Conservation (phyloP, 2,113 vertebrate species). For the Channa maculata region DNA sequence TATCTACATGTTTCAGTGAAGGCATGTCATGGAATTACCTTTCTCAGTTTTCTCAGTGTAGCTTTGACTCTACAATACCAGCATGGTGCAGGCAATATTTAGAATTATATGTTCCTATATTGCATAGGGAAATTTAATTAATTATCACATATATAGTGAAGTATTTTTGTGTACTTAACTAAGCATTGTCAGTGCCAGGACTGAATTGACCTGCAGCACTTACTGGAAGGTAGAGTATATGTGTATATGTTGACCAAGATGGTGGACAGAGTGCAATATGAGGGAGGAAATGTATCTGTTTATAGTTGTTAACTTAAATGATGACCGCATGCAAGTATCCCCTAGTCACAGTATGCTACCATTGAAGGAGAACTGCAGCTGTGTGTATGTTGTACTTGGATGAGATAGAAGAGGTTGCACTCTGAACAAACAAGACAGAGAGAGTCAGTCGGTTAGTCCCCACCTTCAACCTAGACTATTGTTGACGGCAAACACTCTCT, state of each 20-base stretch:
- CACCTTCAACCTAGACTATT: slow-evolving; percentile 35
- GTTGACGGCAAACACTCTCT: slow-evolving; percentile 44
- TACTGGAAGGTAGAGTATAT: neutral
- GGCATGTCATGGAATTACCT: neutral
- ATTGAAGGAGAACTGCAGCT: too few relatives aligned
- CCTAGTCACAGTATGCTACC: too few relatives aligned
- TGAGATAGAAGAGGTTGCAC: too few relatives aligned
- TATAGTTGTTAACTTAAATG: neutral
- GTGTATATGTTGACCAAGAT: neutral
- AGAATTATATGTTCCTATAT: too few relatives aligned
- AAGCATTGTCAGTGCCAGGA: neutral
- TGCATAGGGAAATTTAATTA: too few relatives aligned
- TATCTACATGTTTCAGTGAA: slow-evolving; percentile 4
- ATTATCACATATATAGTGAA: too few relatives aligned
- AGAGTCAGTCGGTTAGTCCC: slow-evolving; percentile 21
- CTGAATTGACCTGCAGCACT: neutral
- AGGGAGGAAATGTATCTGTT: neutral
- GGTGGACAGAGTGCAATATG: neutral
- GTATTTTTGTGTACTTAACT: too few relatives aligned
- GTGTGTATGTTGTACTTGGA: too few relatives aligned
- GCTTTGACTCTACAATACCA: too few relatives aligned
- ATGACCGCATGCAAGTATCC: neutral
- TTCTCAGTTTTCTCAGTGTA: too few relatives aligned
- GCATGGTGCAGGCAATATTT: too few relatives aligned
- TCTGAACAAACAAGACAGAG: neutral